Percentiles rank a stretch among this genome's conserved stretches.
These are phyloP conservation scores for Ypsolopha sequella DNA, from an alignment of 2,888 invertebrate species.

Conservation along the genomic window DNA sequence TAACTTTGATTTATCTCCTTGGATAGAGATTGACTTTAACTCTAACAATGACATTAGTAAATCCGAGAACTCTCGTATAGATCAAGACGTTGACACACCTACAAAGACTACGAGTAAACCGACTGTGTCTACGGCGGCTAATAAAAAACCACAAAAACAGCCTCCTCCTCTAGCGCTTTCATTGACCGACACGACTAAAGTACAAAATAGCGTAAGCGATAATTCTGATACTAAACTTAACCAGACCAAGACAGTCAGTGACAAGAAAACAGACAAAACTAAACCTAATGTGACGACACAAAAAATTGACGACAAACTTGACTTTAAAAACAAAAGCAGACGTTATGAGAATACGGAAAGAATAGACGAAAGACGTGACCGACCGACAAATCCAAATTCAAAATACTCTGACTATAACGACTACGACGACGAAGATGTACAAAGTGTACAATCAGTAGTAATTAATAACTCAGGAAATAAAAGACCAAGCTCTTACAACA, in stretches of 20 bases:
- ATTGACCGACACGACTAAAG: constrained; percentile 18
- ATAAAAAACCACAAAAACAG: constrained; percentile 24
- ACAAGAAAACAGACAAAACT: constrained; percentile 17
- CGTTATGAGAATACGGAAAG: constrained; percentile 34
- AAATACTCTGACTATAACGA: constrained; percentile 28
- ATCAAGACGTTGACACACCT: constrained; percentile 8
- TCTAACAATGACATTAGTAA: constrained; percentile 47
- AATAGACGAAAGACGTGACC: constrained; percentile 26
- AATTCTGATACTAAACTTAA: constrained; percentile 19
- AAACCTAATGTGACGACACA: constrained; percentile 28
- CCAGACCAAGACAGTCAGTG: constrained; percentile 14
- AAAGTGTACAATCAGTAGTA: constrained; percentile 54
- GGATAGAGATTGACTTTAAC: constrained; percentile 66
- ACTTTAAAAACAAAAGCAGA: constrained; percentile 63
- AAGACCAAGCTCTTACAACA: constrained; percentile 26
- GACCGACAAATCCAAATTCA: constrained; percentile 25
- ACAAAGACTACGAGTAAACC: constrained; percentile 11
- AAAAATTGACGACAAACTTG: constrained; percentile 72
- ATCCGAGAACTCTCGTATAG: constrained; percentile 21
- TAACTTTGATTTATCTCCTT: constrained; percentile 72
- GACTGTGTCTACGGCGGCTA: constrained; percentile 17
- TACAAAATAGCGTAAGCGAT: constrained; percentile 17
- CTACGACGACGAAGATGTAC: constrained; percentile 37
- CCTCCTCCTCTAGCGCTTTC: constrained; percentile 11
- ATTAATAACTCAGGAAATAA: constrained; percentile 48